Base-by-base conservation (phyloP, 2,888 invertebrate species). In the Acrobasis consociella region DNA sequence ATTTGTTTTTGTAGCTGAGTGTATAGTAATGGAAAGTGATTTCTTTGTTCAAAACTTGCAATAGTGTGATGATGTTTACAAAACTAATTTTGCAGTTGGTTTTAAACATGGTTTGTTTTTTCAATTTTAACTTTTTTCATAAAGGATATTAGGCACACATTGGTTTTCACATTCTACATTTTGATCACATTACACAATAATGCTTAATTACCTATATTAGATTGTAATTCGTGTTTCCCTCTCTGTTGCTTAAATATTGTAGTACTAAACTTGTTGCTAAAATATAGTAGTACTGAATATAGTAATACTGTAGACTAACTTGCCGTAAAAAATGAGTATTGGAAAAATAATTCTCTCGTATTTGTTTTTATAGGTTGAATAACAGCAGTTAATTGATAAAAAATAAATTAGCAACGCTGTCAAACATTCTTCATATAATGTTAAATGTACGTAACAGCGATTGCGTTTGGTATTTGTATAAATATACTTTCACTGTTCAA, bases 41-140 rank as follows among this genome's bases (percentile, higher is more conserved):
- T 64, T 60, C 61, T 61, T 61, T 53, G 61, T 61, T 61, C 31
- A 38, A 50, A 50, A 50, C 50, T 59, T 49, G 59, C 50, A 59
- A 50, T 37, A 15, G 15, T 2, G 49, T 49, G 58, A 15, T 31
- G 17, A 42, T 39, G 9, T n/a, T 5, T 46, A 46, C 46, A 46
- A 46, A n/a, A 46, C 11, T 42, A 42, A 11, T 31, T 31, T 31
- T 31, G 8, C 10, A 42, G 46, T n/a, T 46, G 2, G 46, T n/a
- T 46, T 46, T 46, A n/a, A n/a, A 5, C 10, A 13, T 13, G 46
- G 5, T 46, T 11, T 13, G n/a, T 1, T 46, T 46, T 46, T 10
- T 5, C 1, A 8, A 11, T 1, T 11, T 9, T 42, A 42, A 11
- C 42, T 10, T 42, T 42, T 42, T 42, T 2, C 13, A 42, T 13